phyloP scores from a whole-genome alignment of 2,888 invertebrate genomes.

The Drosophila siamana region DNA sequence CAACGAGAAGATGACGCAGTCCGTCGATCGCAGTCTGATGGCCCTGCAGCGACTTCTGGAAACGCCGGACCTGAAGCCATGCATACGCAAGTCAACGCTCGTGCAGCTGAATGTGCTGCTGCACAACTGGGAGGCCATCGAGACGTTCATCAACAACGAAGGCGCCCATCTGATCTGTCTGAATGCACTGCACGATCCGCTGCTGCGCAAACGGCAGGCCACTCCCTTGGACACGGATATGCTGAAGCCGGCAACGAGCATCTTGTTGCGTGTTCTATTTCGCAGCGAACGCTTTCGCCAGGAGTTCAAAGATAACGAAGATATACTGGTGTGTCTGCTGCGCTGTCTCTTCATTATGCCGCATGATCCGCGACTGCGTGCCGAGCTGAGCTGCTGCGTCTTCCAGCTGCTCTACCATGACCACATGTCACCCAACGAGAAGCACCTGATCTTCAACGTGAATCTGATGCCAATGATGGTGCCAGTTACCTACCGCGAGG shows the following conservation, averaged over 20 bases:
- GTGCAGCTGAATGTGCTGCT: slow-evolving; percentile 72
- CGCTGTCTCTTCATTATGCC: slow-evolving; percentile 78
- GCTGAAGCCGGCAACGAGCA: slow-evolving; percentile 76
- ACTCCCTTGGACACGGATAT: not conserved
- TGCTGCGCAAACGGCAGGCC: not conserved
- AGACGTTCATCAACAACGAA: slow-evolving; percentile 28
- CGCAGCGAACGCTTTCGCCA: slow-evolving; percentile 71
- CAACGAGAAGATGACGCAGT: slow-evolving; percentile 32
- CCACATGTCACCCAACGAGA: slow-evolving; percentile 54
- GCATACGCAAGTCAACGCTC: slow-evolving; percentile 77
- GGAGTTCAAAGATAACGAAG: slow-evolving; percentile 67
- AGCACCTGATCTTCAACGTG: slow-evolving; percentile 53
- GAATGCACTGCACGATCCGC: slow-evolving; percentile 22
- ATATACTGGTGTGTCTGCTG: slow-evolving; percentile 74
- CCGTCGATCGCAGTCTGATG: slow-evolving; percentile 46
- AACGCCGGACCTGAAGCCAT: slow-evolving; percentile 74
- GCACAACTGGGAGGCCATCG: slow-evolving; percentile 52
- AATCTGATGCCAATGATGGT: slow-evolving; percentile 62
- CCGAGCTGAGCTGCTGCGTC: slow-evolving; percentile 75
- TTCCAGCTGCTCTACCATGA: slow-evolving; percentile 77
- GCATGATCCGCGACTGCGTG: slow-evolving; percentile 69
- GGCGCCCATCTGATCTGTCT: slow-evolving; percentile 18
- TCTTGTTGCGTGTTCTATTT: slow-evolving; percentile 77
- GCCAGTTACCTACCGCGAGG: slow-evolving; percentile 72
- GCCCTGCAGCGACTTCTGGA: slow-evolving; percentile 78